Evolutionary conservation across 2,888 invertebrate genomes (phyloP).

Genomic region (Chamaedrilus cognettii): DNA sequence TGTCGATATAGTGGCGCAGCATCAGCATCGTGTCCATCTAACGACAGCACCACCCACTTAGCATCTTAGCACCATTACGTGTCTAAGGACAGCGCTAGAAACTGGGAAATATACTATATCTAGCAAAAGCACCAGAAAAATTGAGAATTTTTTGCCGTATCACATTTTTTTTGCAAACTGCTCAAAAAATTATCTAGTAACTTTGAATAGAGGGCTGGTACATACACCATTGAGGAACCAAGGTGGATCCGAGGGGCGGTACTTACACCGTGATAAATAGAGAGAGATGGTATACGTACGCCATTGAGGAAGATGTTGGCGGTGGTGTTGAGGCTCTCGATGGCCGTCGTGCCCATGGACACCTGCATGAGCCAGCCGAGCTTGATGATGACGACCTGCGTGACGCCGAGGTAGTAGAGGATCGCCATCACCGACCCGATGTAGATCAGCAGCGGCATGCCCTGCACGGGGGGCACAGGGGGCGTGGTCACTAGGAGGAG

Average conservation of each 20-base stretch:
- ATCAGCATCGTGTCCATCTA: conserved; percentile 43
- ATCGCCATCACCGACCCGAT: conserved; percentile 89
- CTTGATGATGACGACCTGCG: conserved; percentile 82
- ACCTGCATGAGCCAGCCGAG: conserved; percentile 74
- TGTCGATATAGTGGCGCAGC: conserved; percentile 36
- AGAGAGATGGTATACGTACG: conserved; percentile 63
- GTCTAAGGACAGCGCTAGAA: too few relatives aligned
- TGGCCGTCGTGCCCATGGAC: conserved; percentile 83
- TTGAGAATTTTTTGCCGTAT: too few relatives aligned
- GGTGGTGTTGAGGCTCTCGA: conserved; percentile 89
- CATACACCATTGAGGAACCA: too few relatives aligned
- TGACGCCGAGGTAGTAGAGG: conserved; percentile 82
- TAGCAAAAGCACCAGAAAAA: too few relatives aligned
- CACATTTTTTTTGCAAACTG: too few relatives aligned
- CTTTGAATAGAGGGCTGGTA: neutral
- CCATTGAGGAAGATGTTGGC: conserved; percentile 95
- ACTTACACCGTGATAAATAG: neutral
- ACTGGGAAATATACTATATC: too few relatives aligned
- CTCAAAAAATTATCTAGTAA: neutral
- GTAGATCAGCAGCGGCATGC: conserved; percentile 89
- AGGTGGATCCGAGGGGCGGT: too few relatives aligned
- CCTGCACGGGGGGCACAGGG: too few relatives aligned
- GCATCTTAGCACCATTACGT: too few relatives aligned
- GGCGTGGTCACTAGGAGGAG: too few relatives aligned
- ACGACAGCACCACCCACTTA: too few relatives aligned